phyloP scores from a whole-genome alignment of 1,140 invertebrate species.

The Nebria ingens region DNA sequence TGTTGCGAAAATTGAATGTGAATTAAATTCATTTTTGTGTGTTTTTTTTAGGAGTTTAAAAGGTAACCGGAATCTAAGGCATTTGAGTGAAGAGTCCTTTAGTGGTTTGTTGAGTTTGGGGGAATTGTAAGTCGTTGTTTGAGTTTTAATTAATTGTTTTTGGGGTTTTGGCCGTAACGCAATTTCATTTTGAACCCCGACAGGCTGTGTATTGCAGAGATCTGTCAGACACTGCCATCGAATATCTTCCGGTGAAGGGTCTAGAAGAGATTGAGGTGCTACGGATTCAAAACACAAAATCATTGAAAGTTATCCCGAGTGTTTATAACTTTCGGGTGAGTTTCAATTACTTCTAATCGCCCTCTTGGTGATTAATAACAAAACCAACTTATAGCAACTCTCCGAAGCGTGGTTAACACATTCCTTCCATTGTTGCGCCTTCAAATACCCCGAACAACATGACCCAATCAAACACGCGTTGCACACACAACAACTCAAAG shows the following conservation, averaged over 20 bases:
- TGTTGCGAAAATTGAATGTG: constrained; percentile 12
- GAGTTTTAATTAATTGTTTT: constrained; percentile 1
- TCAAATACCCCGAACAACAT: constrained; percentile 69
- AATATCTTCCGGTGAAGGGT: constrained; percentile 57
- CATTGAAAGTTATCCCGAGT: constrained; percentile 70
- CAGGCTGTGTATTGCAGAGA: constrained; percentile 42
- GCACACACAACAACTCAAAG: constrained; percentile 41
- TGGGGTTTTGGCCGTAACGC: neutral
- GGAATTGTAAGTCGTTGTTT: constrained; percentile 44
- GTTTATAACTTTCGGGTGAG: constrained; percentile 65
- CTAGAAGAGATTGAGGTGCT: constrained; percentile 60
- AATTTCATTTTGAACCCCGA: constrained; percentile 15
- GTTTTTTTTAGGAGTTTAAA: constrained; percentile 49
- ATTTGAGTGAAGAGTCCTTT: constrained; percentile 54
- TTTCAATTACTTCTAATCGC: too few species aligned
- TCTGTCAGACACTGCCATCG: constrained; percentile 63
- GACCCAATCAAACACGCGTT: constrained; percentile 52
- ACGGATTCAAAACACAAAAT: constrained; percentile 55
- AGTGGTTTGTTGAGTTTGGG: constrained; percentile 47
- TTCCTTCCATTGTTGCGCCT: constrained; percentile 84
- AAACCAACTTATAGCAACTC: too few species aligned
- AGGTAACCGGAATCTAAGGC: constrained; percentile 48
- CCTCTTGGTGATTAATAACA: too few species aligned
- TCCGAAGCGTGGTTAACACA: constrained; percentile 59
- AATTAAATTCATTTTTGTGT: constrained; percentile 11